Evolutionary conservation across 2,888 invertebrate species (phyloP).

Genomic region (Drosophila barbarae): DNA sequence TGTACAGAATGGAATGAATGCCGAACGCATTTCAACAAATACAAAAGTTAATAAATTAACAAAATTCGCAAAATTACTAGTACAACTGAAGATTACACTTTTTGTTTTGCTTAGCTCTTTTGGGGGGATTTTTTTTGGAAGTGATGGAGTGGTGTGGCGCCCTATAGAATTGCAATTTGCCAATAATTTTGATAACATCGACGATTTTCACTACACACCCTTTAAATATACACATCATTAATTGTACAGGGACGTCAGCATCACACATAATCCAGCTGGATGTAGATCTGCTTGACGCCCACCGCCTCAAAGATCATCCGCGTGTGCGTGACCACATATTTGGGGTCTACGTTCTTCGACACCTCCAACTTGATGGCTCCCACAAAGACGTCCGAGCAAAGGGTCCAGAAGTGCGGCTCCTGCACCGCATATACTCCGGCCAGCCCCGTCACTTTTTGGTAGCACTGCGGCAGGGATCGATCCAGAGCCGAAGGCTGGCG

Average conservation of each 20-base stretch:
- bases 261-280: constrained; percentile 94
- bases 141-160: constrained; percentile 23
- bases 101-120: constrained; percentile 29
- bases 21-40: constrained; percentile 52
- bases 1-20: constrained; percentile 60
- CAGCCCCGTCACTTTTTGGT: constrained; percentile 92
- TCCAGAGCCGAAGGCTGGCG: constrained; percentile 92
- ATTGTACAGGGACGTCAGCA: constrained; percentile 49
- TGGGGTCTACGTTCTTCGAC: constrained; percentile 93
- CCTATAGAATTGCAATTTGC: constrained; percentile 49
- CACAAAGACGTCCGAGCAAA: constrained; percentile 95
- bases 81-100: constrained; percentile 46
- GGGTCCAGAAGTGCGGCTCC: constrained; percentile 99
- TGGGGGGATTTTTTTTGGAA: constrained; percentile 32
- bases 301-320: constrained; percentile 96
- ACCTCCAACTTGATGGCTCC: constrained; percentile 97
- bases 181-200: constrained; percentile 34
- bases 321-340: constrained; percentile 94
- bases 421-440: constrained; percentile 97
- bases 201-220: constrained; percentile 39
- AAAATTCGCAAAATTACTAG: constrained; percentile 46
- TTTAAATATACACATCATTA: constrained; percentile 53
- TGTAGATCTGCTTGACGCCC: constrained; percentile 94
- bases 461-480: constrained; percentile 90
- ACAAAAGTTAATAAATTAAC: constrained; percentile 61